Evolutionary conservation across 2,888 invertebrate species (phyloP).

Genomic region (Drosophila anceps): DNA sequence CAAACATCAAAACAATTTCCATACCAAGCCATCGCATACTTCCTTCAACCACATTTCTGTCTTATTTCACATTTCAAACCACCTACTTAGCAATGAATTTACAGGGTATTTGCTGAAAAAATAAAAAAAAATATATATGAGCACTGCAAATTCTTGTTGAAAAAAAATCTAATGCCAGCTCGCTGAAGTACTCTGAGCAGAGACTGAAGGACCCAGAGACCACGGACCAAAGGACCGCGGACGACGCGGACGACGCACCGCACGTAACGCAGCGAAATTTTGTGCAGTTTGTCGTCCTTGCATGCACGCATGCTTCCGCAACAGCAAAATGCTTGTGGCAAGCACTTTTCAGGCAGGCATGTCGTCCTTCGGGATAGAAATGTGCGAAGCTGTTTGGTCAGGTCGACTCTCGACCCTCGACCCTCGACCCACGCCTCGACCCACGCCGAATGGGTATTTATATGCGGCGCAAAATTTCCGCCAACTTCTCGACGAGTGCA

Average conservation of each 20-base stretch:
- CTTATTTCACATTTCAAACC: not conserved
- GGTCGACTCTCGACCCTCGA: slow-evolving; percentile 28
- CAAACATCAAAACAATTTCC: not conserved
- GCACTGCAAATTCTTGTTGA: slow-evolving; percentile 70
- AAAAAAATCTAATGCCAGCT: slow-evolving; percentile 68
- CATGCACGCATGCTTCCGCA: slow-evolving; percentile 72
- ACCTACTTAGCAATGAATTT: not conserved
- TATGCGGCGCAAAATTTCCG: slow-evolving; percentile 47
- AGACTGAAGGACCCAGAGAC: slow-evolving; percentile 12
- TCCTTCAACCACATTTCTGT: not conserved
- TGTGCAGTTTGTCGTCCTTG: slow-evolving; percentile 72
- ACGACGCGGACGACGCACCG: slow-evolving; percentile 18
- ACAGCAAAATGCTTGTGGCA: slow-evolving; percentile 67
- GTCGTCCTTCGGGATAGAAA: slow-evolving; percentile 43
- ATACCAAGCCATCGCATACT: not conserved
- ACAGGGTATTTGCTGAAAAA: slow-evolving; percentile 31
- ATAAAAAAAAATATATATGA: slow-evolving; percentile 56
- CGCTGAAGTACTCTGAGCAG: slow-evolving; percentile 12
- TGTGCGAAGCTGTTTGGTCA: slow-evolving; percentile 49
- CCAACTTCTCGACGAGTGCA: slow-evolving; percentile 53
- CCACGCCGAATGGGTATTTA: slow-evolving; percentile 50
- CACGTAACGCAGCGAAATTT: slow-evolving; percentile 68
- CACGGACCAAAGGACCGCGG: slow-evolving; percentile 12
- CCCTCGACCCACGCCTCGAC: slow-evolving; percentile 23
- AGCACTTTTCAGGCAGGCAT: slow-evolving; percentile 63